A percentile compares a stretch with the other conserved stretches of the same genome.
Conservation (phyloP, 2,113 vertebrate species). For the Globicephala melas region DNA sequence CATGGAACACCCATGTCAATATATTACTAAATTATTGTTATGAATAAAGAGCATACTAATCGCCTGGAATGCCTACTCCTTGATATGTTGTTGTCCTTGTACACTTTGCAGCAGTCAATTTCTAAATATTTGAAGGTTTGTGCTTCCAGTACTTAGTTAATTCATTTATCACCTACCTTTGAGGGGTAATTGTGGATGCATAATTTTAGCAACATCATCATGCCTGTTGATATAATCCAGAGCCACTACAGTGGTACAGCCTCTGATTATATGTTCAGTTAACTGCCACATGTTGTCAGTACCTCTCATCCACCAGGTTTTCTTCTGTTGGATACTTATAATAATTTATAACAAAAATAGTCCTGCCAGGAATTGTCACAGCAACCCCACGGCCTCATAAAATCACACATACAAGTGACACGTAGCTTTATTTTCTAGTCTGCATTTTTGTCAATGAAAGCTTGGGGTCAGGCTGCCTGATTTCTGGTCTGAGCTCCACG, state of each 20-base stretch:
- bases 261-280: constrained; percentile 74
- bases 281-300: constrained; percentile 53
- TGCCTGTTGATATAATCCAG: constrained; percentile 73
- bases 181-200: constrained; percentile 74
- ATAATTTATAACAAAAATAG: constrained; percentile 62
- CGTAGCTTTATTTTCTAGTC: background rate
- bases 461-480: background rate
- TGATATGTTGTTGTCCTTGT: background rate
- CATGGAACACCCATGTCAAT: background rate
- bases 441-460: background rate
- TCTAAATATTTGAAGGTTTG: constrained; percentile 67
- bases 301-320: constrained; percentile 45
- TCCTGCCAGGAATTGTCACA: background rate
- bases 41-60: background rate
- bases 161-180: constrained; percentile 75
- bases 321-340: constrained; percentile 51
- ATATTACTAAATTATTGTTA: background rate
- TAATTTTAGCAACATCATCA: constrained; percentile 79
- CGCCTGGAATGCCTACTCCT: background rate
- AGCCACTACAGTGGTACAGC: constrained; percentile 53
- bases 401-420: background rate
- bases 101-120: background rate
- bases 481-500: background rate
- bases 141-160: constrained; percentile 66
- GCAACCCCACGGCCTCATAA: background rate